These are phyloP conservation scores for Drosophila trapezifrons DNA, from an alignment of 1,140 invertebrate genomes.

Conservation along the genomic window DNA sequence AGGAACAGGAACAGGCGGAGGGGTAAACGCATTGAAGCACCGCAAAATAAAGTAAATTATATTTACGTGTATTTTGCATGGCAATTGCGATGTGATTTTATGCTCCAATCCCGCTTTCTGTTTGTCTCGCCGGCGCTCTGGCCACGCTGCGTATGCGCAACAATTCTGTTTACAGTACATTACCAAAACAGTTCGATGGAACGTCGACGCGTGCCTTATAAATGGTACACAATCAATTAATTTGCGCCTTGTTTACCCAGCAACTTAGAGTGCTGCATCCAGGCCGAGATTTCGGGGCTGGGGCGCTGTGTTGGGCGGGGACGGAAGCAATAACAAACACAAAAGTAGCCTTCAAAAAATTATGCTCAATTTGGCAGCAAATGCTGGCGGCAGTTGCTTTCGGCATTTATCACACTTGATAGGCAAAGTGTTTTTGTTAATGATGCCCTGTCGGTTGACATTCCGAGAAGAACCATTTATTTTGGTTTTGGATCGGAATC, in stretches of 20 bases:
- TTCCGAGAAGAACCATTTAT: slow-evolving; percentile 41
- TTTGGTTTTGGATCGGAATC: slow-evolving; percentile 15
- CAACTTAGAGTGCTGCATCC: slow-evolving; percentile 34
- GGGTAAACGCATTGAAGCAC: slow-evolving; percentile 57
- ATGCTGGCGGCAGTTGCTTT: slow-evolving; percentile 43
- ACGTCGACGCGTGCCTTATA: slow-evolving; percentile 65
- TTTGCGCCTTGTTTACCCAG: slow-evolving; percentile 73
- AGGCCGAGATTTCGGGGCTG: not conserved
- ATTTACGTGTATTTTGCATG: slow-evolving; percentile 78
- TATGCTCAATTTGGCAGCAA: slow-evolving; percentile 65
- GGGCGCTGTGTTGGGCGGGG: not conserved
- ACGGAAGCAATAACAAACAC: slow-evolving; percentile 48
- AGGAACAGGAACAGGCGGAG: not conserved
- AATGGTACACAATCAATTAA: slow-evolving; percentile 80
- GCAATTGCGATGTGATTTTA: slow-evolving; percentile 66
- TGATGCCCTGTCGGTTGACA: slow-evolving; percentile 55
- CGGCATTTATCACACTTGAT: slow-evolving; percentile 74
- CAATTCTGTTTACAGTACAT: slow-evolving; percentile 59
- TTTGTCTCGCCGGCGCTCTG: slow-evolving; percentile 1
- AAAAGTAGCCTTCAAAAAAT: slow-evolving; percentile 57
- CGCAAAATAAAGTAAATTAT: slow-evolving; percentile 77
- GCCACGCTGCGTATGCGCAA: slow-evolving; percentile 60
- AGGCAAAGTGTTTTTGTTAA: slow-evolving; percentile 72
- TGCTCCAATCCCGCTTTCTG: slow-evolving; percentile 7
- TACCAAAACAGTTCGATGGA: slow-evolving; percentile 35